Conservation (phyloP, 1,140 invertebrate genomes). For the Drosophila obscura region DNA sequence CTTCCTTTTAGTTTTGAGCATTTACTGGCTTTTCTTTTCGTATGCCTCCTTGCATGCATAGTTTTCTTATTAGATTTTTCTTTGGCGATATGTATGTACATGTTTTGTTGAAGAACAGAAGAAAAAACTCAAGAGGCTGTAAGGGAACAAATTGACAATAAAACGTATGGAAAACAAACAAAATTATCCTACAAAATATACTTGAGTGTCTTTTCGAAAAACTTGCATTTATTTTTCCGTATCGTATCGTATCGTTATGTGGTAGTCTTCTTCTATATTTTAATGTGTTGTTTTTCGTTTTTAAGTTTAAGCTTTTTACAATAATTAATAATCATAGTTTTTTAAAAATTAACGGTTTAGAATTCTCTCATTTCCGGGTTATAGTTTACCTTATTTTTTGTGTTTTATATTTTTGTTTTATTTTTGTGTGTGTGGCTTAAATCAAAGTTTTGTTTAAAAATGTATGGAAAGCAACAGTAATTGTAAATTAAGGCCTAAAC, state of each 20-base stretch:
- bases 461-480: constrained; percentile 78
- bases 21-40: constrained; percentile 33
- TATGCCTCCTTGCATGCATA: constrained; percentile 42
- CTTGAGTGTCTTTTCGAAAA: constrained; percentile 65
- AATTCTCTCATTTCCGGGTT: constrained; percentile 15
- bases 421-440: constrained; percentile 57
- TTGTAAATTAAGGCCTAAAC: constrained; percentile 66
- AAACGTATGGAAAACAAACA: constrained; percentile 34
- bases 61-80: constrained; percentile 28
- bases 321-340: constrained; percentile 67
- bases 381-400: constrained; percentile 31
- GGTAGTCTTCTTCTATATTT: constrained; percentile 45
- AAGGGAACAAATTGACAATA: constrained; percentile 6
- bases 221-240: constrained; percentile 65
- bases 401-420: constrained; percentile 39
- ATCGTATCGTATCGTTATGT: constrained; percentile 38
- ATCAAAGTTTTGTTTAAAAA: constrained; percentile 66
- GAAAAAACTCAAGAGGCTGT: constrained; percentile 15
- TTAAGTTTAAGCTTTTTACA: constrained; percentile 74
- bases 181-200: constrained; percentile 29
- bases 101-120: constrained; percentile 43
- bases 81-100: constrained; percentile 80
- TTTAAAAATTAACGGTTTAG: constrained; percentile 60
- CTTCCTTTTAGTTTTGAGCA: constrained; percentile 19
- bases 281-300: constrained; percentile 64